Evolutionary conservation across 2,888 invertebrate species (phyloP).

Genomic region (Dicranocentrus wangi): DNA sequence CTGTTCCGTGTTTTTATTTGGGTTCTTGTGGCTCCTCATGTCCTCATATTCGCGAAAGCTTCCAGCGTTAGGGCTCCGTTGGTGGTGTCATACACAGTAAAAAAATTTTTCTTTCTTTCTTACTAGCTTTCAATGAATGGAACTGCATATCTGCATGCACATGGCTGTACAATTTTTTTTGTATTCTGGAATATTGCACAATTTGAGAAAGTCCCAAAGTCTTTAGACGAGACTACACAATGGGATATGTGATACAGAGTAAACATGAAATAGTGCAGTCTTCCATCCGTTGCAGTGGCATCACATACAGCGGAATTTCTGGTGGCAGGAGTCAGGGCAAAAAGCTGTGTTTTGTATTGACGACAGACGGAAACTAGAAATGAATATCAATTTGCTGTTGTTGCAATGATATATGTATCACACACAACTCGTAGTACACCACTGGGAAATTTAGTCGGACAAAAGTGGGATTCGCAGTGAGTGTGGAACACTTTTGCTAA

Average conservation of each 20-base stretch:
- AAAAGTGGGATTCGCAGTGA: no score
- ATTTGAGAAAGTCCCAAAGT: constrained; percentile 9
- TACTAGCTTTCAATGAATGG: background rate
- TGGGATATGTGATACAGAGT: constrained; percentile 21
- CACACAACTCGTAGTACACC: no score
- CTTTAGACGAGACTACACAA: constrained; percentile 8
- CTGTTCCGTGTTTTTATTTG: constrained; percentile 39
- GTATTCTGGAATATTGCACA: constrained; percentile 45
- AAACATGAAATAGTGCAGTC: constrained; percentile 40
- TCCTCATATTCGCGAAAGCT: no score
- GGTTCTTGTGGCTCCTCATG: constrained; percentile 19
- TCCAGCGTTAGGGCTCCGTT: no score
- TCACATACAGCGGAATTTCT: constrained; percentile 33
- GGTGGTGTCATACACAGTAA: no score
- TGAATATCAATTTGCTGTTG: background rate
- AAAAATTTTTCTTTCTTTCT: no score
- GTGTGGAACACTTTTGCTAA: no score
- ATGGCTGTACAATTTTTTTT: constrained; percentile 4
- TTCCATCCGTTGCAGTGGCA: constrained; percentile 59
- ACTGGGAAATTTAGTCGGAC: no score
- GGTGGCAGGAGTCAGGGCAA: constrained; percentile 27
- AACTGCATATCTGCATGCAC: constrained; percentile 18
- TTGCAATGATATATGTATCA: background rate
- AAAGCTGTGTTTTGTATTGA: background rate
- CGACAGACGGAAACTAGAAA: background rate